phyloP scores from a whole-genome alignment of 2,113 vertebrate species.

The Plecturocebus donacophilus region DNA sequence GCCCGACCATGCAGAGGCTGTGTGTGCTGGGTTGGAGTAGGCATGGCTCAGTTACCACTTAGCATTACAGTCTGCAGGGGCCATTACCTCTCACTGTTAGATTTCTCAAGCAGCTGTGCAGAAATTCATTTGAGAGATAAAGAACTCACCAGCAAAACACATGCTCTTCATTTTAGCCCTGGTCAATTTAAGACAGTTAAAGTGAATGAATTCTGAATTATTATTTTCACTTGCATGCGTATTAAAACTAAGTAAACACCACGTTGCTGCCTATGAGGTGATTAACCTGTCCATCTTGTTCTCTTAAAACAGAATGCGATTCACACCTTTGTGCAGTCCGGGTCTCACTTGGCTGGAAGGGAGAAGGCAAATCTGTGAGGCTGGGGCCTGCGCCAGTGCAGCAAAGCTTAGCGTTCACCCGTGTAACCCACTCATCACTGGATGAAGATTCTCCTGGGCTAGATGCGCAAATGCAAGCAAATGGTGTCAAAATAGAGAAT shows the following conservation, averaged over 20 bases:
- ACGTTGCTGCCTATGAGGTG: not conserved
- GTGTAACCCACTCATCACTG: not conserved
- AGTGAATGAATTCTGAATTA: not conserved
- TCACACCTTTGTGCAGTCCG: conserved; percentile 76
- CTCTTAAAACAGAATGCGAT: conserved; percentile 77
- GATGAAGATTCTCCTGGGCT: not conserved
- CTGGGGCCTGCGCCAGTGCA: not conserved
- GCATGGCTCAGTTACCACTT: rapidly evolving
- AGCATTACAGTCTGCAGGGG: not conserved
- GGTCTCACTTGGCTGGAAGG: conserved; percentile 69
- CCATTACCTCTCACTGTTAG: not conserved
- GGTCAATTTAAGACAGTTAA: not conserved
- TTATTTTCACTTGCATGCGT: not conserved
- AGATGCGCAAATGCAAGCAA: conserved; percentile 23
- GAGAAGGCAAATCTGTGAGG: conserved; percentile 85
- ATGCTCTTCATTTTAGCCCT: not conserved
- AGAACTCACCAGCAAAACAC: not conserved
- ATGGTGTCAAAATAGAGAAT: conserved; percentile 16
- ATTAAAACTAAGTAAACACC: not conserved
- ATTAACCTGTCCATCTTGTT: conserved; percentile 40
- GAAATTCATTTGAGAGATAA: not conserved
- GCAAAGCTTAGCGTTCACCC: not conserved
- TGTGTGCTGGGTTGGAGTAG: rapidly evolving
- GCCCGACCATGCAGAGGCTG: not conserved
- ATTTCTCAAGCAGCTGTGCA: not conserved